phyloP scores from a whole-genome alignment of 2,888 invertebrate genomes.

The Caenorhabditis macrosperma region DNA sequence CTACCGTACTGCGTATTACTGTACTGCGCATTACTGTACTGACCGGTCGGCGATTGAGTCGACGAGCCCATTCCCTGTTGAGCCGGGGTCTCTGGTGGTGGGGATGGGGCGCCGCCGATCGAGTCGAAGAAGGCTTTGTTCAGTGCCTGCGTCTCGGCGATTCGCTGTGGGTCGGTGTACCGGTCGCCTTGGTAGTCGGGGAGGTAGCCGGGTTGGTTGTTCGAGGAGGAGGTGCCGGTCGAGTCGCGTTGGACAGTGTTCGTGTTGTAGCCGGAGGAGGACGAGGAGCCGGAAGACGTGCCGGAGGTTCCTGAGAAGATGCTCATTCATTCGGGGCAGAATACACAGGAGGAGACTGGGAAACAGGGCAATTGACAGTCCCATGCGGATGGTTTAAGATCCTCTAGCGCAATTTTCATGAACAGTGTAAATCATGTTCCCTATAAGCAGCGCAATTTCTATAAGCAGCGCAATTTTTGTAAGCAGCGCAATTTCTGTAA shows the following conservation, averaged over 20 bases:
- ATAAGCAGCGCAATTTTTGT: no score
- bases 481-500: no score
- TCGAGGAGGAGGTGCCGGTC: slow-evolving; percentile 38
- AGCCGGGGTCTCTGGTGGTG: slow-evolving; percentile 66
- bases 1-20: slow-evolving; percentile 12
- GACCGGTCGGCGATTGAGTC: slow-evolving; percentile 32
- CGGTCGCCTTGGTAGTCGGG: slow-evolving; percentile 76
- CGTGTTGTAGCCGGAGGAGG: slow-evolving; percentile 29
- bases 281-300: slow-evolving; percentile 18
- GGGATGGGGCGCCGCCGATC: slow-evolving; percentile 73
- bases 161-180: slow-evolving; percentile 74
- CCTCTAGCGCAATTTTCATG: no score
- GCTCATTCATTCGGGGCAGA: not conserved
- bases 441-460: no score
- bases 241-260: slow-evolving; percentile 43
- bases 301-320: slow-evolving; percentile 8
- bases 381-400: no score
- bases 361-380: no score
- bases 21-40: slow-evolving; percentile 30
- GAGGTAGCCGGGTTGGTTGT: slow-evolving; percentile 75
- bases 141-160: slow-evolving; percentile 72
- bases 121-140: slow-evolving; percentile 74
- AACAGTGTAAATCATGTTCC: no score
- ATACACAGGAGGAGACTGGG: not conserved
- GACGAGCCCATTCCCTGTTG: slow-evolving; percentile 60